A percentile compares a stretch with the other conserved stretches of the same genome.
Conservation (phyloP, 1,140 invertebrate genomes). For the Neodiprion fabricii region DNA sequence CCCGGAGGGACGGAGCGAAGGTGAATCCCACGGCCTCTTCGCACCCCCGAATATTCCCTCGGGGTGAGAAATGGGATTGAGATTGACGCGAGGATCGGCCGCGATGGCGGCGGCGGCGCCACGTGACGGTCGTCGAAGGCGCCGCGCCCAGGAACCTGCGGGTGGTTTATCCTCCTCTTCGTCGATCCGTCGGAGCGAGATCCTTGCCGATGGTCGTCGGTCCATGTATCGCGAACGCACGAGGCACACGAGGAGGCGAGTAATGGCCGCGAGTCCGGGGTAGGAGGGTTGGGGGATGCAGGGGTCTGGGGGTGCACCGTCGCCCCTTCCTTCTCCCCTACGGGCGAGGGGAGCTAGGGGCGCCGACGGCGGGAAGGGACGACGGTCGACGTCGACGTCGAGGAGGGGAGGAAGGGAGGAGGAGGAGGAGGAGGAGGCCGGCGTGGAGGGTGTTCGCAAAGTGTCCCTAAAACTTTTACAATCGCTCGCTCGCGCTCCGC, state of each 20-base stretch:
- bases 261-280: conserved; percentile 10
- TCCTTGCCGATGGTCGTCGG: no score
- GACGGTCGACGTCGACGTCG: conserved; percentile 18
- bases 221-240: no score
- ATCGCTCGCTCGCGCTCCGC: conserved; percentile 66
- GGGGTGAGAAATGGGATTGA: neutral
- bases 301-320: neutral
- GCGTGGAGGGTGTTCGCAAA: conserved; percentile 62
- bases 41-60: no score
- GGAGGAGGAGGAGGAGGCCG: conserved; percentile 34
- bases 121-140: neutral
- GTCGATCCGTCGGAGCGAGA: no score
- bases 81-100: neutral
- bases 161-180: no score
- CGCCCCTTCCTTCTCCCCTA: neutral
- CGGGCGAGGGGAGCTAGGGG: neutral
- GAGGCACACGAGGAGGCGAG: no score
- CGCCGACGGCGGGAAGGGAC: neutral
- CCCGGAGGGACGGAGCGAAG: no score
- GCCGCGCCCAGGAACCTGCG: neutral
- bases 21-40: no score
- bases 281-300: conserved; percentile 11
- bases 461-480: conserved; percentile 74
- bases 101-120: neutral
- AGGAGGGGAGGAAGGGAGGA: conserved; percentile 17